Conservation (phyloP, 2,797 vertebrate genomes). For the Mallotus villosus region DNA sequence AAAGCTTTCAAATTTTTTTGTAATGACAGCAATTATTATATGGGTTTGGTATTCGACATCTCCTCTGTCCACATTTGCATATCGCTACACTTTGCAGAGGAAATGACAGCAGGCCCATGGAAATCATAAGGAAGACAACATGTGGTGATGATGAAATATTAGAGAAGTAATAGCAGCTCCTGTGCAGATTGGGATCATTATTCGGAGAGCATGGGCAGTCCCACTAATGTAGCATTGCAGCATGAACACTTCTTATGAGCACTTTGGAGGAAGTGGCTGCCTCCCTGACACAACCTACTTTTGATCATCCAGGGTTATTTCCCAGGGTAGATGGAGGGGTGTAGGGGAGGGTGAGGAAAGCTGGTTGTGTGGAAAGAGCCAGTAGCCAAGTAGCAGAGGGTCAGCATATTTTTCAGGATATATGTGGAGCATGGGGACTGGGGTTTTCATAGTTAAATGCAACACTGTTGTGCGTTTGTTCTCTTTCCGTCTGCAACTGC, state of each 20-base stretch:
- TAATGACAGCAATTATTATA: no score
- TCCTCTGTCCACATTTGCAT: no score
- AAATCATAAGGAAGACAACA: neutral
- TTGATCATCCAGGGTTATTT: constrained; percentile 25
- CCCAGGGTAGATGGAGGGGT: neutral
- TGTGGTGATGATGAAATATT: neutral
- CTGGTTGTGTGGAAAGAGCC: neutral
- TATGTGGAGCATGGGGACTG: constrained; percentile 43
- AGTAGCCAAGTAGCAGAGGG: constrained; percentile 23
- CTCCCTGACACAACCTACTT: constrained; percentile 9
- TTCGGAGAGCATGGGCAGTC: constrained; percentile 1
- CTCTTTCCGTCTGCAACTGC: constrained; percentile 7
- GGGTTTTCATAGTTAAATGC: constrained; percentile 30
- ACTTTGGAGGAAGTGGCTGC: neutral
- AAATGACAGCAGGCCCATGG: no score
- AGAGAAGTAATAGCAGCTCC: neutral
- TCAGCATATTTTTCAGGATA: constrained; percentile 56
- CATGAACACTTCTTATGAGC: constrained; percentile 2
- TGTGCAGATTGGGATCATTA: constrained; percentile 7
- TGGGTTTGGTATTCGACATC: no score
- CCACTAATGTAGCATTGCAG: neutral
- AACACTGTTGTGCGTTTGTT: constrained; percentile 24
- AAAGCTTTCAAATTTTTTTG: no score
- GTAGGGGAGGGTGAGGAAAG: neutral
- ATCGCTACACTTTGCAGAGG: no score